Base-by-base conservation (phyloP, 2,797 vertebrate genomes). In the Pygocentrus nattereri region DNA sequence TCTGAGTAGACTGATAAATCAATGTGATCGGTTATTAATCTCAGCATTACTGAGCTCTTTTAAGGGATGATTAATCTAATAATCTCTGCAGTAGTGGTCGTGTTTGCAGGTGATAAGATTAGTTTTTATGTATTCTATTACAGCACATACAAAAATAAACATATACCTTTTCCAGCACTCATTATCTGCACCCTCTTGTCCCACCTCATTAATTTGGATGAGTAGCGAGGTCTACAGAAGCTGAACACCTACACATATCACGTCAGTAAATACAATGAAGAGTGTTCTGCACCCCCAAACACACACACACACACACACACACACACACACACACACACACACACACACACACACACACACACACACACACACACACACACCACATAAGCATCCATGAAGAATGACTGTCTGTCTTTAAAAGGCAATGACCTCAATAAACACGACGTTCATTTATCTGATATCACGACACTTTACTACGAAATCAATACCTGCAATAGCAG, bases 401-500 rank as follows among this genome's bases (percentile, higher is more conserved):
- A 73, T 82, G 69, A 73, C 75, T 31, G 71, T 58, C 75, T 82
- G 59, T 25, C 34, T 78, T 82, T 78, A 73, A 78, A 65, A 82
- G 49, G 68, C 75, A 73, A 25, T 77, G 79, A 69, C 67, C 41
- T 58, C 68, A 79, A 30, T 72, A 74, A 75, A 67, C 56, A 79
- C 21, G 68, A 67, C 65, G 25, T 81, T 73, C 82, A 87, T 83
- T 85, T 85, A 76, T 85, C 83, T 87, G 75, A 65, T 76, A 79
- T 83, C 67, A 73, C 47, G 81, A 81, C 61, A 76, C 78, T 79
- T 83, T 85, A 82, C 76, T 79, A 73, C 83, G 85, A 83, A 85
- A 87, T 85, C 85, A 87, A 87, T 87, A 87, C 58, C 76, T 72
- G 78, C 81, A 83, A 85, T 83, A 84, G 83, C 52, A 70, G 74